Conservation (phyloP, 2,797 vertebrate species). For the Enteromius thamalakanensis region DNA sequence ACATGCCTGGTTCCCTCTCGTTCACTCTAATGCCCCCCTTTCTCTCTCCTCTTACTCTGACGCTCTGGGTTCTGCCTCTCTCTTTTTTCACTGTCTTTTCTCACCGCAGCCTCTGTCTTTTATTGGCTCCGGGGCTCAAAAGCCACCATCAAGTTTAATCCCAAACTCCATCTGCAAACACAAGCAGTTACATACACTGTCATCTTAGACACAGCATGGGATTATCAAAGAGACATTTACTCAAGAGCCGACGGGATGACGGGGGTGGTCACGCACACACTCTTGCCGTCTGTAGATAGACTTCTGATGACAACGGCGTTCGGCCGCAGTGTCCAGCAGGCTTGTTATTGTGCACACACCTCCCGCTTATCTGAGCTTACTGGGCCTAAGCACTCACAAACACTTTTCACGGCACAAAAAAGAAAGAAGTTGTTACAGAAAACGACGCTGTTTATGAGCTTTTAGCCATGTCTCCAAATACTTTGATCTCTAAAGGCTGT, state of each 20-base stretch:
- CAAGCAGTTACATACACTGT: constrained; percentile 67
- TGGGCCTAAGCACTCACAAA: constrained; percentile 37
- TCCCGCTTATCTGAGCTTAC: constrained; percentile 41
- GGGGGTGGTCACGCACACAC: constrained; percentile 57
- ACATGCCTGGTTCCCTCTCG: constrained; percentile 74
- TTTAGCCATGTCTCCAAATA: background rate
- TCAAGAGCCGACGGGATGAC: constrained; percentile 65
- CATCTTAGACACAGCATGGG: constrained; percentile 68
- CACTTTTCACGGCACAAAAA: constrained; percentile 31
- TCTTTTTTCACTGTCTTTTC: constrained; percentile 69
- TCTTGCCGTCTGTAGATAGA: constrained; percentile 41
- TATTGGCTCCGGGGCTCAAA: constrained; percentile 73
- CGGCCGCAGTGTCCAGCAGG: constrained; percentile 43
- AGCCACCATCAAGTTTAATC: constrained; percentile 77
- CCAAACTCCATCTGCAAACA: constrained; percentile 76
- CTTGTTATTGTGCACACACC: constrained; percentile 53
- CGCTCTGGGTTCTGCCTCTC: constrained; percentile 52
- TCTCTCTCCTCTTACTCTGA: constrained; percentile 71
- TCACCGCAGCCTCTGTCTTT: constrained; percentile 67
- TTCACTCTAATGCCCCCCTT: constrained; percentile 71
- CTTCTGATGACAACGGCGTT: constrained; percentile 52
- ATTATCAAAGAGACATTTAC: constrained; percentile 71
- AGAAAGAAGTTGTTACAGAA: constrained; percentile 13
- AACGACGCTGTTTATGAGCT: constrained; percentile 32
- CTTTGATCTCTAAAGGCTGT: constrained; percentile 26